Base-by-base conservation (phyloP, 2,888 invertebrate species). In the Amaurobius ferox region DNA sequence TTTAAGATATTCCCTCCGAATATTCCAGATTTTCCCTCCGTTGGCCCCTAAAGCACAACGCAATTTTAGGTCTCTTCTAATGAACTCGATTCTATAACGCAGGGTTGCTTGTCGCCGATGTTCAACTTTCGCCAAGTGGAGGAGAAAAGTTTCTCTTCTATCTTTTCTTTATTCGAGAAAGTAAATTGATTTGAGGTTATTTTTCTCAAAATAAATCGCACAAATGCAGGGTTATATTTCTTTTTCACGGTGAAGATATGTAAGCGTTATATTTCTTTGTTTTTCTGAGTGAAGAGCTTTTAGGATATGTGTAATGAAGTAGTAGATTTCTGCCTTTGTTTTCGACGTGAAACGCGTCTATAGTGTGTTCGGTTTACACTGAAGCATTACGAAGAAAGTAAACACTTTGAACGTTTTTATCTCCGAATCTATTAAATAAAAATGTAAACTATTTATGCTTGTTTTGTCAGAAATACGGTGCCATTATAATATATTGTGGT, bases 31-130 rank as follows among this genome's bases (percentile, higher is more conserved):
- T 32, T 32, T 23, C 7, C 30, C 66, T 32, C 66, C n/a, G 32
- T 3, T 55, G 19, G 55, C 55, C 61, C 74, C 74, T 74, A 85
- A 77, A 85, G 77, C n/a, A 28, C 28, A 30, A 61, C 66, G 67
- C 83, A 85, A 85, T 85, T 85, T 85, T 55, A 85, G 83, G 83
- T 66, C 55, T 62, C 72, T 70, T 78, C 55, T 85, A 85, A 85
- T 77, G 83, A 85, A 85, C 72, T 85, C 72, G 72, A 85, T 85
- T 77, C 83, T n/a, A 66, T 11, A 32, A 40, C n/a, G n/a, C 39
- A 85, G 83, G 83, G 83, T 85, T 85, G 83, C 83, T 66, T 7
- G n/a, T n/a, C 35, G 23, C 13, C 23, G 68, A 44, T 30, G 72
- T 39, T 35, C 30, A 67, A 61, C 66, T n/a, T 35, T 71, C 83